Evolutionary conservation across 2,797 vertebrate genomes (phyloP), one percentile per base, ranked within the genome.

Genomic region (Okamejei kenojei): DNA sequence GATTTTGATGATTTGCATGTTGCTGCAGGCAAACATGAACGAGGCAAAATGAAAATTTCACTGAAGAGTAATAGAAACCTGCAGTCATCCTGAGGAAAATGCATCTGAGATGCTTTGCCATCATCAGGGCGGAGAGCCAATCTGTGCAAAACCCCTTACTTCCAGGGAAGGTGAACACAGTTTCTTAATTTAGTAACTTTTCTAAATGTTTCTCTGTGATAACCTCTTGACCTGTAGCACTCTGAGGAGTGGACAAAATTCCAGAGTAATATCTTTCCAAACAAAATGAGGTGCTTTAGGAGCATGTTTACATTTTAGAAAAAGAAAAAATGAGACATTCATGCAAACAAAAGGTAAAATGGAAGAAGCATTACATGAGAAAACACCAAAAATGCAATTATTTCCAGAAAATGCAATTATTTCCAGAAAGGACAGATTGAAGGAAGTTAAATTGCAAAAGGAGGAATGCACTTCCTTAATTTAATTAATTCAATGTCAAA

Each of bases 261-360:
- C n/a, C 84, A 88, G 8, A 35, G 15, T 21, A 65, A 68, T 35
- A 19, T 9, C 29, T n/a, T 32, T 68, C 17, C 63, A 21, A 68
- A 68, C 13, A 88, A 19, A 88, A 32, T 35, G 65, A 17, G 0
- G 17, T 35, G 7, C 61, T 65, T 88, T 32, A 88, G 32, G 19
- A 35, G 17, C 19, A 32, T 88, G n/a, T 35, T 68, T 9, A 21
- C 32, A 88, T 88, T 88, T 68, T 19, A 65, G 84, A 88, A 92
- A 77, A 93, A 38, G n/a, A 86, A 88, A 88, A 93, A 94, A 38
- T 73, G 3, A 15, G 82, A 21, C 10, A 80, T 92, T 13, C 11
- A 63, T 0, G 1, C 0, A 84, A 26, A 81, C 80, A 94, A 92
- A 29, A 32, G 0, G 1, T 35, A 82, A 93, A 76, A n/a, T 23